Percentiles rank a stretch among this genome's conserved stretches.
Conservation (phyloP, 2,113 vertebrate genomes). For the Apeltes quadracus region DNA sequence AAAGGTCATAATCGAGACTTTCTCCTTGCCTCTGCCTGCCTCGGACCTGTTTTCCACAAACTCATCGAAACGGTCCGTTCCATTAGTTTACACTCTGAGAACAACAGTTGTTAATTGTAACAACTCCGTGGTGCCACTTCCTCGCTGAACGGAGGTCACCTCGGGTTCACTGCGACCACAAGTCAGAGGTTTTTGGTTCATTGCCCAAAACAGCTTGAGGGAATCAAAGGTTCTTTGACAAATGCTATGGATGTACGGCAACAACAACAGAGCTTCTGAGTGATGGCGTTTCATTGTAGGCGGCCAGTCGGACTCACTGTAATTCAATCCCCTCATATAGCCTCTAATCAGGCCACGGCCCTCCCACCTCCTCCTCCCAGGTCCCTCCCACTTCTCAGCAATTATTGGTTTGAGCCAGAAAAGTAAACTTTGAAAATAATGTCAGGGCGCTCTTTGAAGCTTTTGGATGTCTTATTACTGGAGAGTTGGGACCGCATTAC, state of each 20-base stretch:
- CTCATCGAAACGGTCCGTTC: too few relatives aligned
- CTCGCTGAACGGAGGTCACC: background rate
- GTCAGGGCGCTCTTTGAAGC: slow-evolving; percentile 6
- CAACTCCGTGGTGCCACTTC: too few relatives aligned
- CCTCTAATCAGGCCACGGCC: background rate
- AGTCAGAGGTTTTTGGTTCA: background rate
- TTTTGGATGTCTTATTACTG: slow-evolving; percentile 20
- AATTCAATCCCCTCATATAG: background rate
- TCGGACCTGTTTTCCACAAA: background rate
- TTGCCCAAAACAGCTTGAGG: background rate
- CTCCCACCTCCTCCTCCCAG: too few relatives aligned
- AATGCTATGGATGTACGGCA: too few relatives aligned
- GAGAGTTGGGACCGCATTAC: slow-evolving; percentile 17
- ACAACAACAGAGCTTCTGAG: too few relatives aligned
- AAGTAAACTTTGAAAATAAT: background rate
- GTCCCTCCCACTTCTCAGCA: background rate
- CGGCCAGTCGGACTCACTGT: background rate
- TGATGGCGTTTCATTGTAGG: too few relatives aligned
- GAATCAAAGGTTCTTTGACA: background rate
- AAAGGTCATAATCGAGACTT: background rate
- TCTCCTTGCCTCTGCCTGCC: background rate
- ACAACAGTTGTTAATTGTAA: too few relatives aligned
- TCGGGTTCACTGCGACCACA: too few relatives aligned
- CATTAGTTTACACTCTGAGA: too few relatives aligned
- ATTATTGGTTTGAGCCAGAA: background rate